Evolutionary conservation across 2,888 invertebrate species (phyloP), one percentile per base, ranked within the genome.

Genomic region (Drosophila flavopinicola): DNA sequence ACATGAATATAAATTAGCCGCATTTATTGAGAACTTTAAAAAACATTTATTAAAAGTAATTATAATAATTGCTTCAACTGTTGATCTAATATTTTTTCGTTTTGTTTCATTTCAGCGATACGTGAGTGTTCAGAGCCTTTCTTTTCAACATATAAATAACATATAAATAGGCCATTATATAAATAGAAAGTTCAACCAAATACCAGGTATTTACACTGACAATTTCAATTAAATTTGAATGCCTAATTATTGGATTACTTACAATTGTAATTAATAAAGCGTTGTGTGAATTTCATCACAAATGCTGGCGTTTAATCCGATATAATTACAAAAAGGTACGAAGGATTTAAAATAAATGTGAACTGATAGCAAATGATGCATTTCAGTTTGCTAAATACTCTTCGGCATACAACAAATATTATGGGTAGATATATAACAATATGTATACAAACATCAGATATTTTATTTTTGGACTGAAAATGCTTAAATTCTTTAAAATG

Each of bases 91-190:
- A 6, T 23, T 38, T 41, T 51, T 37, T 38, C 17, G 4, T 25
- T 42, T 45, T 44, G 15, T 63, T 53, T 86, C 70, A 11, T 88
- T 88, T n/a, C 79, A 88, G 88, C 64, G 88, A 88, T 74, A 80
- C 87, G 88, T 88, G 85, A 88, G 88, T 88, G 83, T 32, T 49
- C 7, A 42, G 23, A 41, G 3, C 54, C 47, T 48, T 57, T 61
- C 13, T 38, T 24, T 42, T 38, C 15, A 49, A 38, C n/a, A 51
- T 53, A 45, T 37, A 27, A 37, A 58, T n/a, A 49, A 38, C n/a
- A 51, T 53, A 45, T 37, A 27, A 37, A 58, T n/a, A 17, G 10
- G 37, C 35, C 6, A 7, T 45, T 6, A 33, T 2, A n/a, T 24
- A 24, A 51, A 56, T 37, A 52, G 35, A 57, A 60, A 54, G n/a